phyloP scores from a whole-genome alignment of 2,113 vertebrate species.

The Periophthalmus modestus region DNA sequence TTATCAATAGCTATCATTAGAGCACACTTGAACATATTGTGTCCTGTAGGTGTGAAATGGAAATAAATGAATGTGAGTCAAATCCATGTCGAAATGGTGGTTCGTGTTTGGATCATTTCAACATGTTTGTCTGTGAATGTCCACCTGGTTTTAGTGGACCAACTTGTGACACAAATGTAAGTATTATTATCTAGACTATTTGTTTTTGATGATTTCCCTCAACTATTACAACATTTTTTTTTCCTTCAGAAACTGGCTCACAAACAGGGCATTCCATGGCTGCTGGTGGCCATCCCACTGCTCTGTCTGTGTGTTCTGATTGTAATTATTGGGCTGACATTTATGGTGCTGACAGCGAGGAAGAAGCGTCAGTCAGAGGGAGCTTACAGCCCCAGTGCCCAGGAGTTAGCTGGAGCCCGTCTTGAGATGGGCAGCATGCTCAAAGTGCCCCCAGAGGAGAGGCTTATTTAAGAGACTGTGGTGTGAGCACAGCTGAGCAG shows the following conservation, averaged over 20 bases:
- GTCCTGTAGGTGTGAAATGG: slow-evolving; percentile 82
- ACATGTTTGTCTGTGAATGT: slow-evolving; percentile 85
- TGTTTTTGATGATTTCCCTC: background rate
- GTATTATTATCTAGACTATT: slow-evolving; percentile 26
- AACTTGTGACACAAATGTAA: slow-evolving; percentile 85
- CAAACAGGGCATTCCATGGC: slow-evolving; percentile 78
- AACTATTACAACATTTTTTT: background rate
- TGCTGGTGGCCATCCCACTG: slow-evolving; percentile 86
- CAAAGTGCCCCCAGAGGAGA: slow-evolving; percentile 93
- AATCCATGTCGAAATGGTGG: slow-evolving; percentile 91
- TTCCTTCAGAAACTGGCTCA: slow-evolving; percentile 80
- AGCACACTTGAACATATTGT: slow-evolving; percentile 11
- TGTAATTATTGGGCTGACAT: slow-evolving; percentile 80
- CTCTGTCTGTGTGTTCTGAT: slow-evolving; percentile 85
- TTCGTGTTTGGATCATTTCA: slow-evolving; percentile 82
- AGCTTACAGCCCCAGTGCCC: slow-evolving; percentile 91
- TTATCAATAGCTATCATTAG: background rate
- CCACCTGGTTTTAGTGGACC: slow-evolving; percentile 82
- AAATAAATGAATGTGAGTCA: slow-evolving; percentile 81
- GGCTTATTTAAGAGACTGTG: slow-evolving; percentile 73
- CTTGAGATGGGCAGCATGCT: slow-evolving; percentile 97
- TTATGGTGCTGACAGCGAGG: slow-evolving; percentile 87
- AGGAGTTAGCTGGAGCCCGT: slow-evolving; percentile 93
- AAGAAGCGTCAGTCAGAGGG: slow-evolving; percentile 94
- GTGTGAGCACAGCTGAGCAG: background rate